Base-by-base conservation (phyloP, 37 sponge, comb jelly and placozoan genomes). In the Halichondria panicea region DNA sequence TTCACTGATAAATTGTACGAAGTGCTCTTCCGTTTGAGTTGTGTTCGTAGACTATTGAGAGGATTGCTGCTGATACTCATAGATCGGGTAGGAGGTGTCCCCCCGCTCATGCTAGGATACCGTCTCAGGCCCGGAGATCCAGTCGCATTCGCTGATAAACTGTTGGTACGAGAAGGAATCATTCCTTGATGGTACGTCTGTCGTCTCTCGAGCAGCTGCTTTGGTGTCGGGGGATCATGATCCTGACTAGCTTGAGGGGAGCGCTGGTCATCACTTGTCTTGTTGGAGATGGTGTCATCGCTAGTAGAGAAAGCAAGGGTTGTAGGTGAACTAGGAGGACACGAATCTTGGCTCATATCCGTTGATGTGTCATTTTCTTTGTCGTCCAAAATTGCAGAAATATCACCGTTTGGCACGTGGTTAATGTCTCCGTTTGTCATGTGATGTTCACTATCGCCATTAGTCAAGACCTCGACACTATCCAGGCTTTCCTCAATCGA, bases 171-270 rank as follows among this genome's bases (percentile, higher is more conserved):
- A 7, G 19, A 7, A 3, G n/a, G 28, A 5, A 45, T 18, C 73
- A 72, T 72, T 39, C 57, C 57, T n/a, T 56, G 39, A 2, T 56
- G 73, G 13, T 41, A 55, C 12, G 73, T 72, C 58, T 56, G 56
- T 55, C 73, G 31, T 2, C 73, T 56, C 28, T 21, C 27, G 5
- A 40, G 44, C 46, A 22, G 69, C 19, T 18, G 11, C 52, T 48
- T 48, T 11, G 11, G 13, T 15, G 52, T 11, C 15, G 52, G 52
- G 11, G n/a, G 7, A 7, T 21, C 24, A 5, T 22, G 41, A 42
- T 4, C 34, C 35, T 22, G 22, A 36, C 42, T 34, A 1, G 73
- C 8, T 21, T 56, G 24, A 24, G 73, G 19, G 12, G 42, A 7
- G 4, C 43, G 43, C 43, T 66, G 67, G 43, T 2, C 21, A 7